These are phyloP conservation scores for Watsonalla binaria DNA, from an alignment of 2,888 invertebrate species.

Conservation along the genomic window DNA sequence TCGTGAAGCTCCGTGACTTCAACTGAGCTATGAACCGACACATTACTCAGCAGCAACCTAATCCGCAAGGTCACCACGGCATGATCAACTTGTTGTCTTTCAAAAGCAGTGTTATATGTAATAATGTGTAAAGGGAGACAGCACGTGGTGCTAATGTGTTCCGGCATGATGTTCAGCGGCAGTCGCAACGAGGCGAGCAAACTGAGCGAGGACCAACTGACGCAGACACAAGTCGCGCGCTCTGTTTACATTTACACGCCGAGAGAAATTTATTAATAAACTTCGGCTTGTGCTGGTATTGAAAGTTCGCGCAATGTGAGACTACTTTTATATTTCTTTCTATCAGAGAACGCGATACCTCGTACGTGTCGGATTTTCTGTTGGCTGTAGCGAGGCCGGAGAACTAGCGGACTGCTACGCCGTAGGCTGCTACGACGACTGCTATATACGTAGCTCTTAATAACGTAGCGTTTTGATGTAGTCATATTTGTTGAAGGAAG, in stretches of 20 bases:
- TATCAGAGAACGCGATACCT: not conserved
- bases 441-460: not conserved
- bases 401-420: not conserved
- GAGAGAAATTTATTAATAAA: conserved; percentile 3
- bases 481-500: no score
- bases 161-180: not conserved
- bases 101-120: no score
- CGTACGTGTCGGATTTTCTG: not conserved
- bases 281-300: not conserved
- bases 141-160: not conserved
- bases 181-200: not conserved
- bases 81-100: no score
- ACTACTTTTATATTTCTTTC: not conserved
- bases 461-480: no score
- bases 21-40: no score
- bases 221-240: conserved; percentile 1
- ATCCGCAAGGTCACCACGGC: no score
- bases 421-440: not conserved
- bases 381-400: not conserved
- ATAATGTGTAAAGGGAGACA: not conserved
- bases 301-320: not conserved
- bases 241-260: conserved; percentile 1
- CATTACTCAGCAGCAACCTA: no score
- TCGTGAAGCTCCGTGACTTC: no score
- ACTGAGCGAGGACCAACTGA: not conserved